Evolutionary conservation across 2,113 vertebrate genomes (phyloP), one percentile per base, ranked within the genome.

Genomic region (Piaya cayana): DNA sequence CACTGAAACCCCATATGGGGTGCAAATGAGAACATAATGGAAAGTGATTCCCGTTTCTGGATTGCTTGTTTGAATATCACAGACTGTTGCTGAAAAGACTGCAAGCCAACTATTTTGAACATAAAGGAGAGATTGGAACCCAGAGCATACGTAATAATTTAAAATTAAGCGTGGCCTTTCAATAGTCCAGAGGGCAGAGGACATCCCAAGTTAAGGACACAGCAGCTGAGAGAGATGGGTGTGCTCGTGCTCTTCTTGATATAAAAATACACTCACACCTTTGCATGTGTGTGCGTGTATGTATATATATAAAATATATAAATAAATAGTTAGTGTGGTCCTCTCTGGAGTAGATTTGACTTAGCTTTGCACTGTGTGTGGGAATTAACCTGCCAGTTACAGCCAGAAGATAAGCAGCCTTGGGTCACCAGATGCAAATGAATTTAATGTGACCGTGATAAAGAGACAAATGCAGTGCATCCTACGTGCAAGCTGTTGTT

Each of bases 11-110:
- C 86, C 86, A 91, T 90, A 78, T 95, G 86, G 86, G 84, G 69
- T 92, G 92, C 76, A 92, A 82, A 93, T 93, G 79, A 94, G 86
- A 94, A 93, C 90, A 88, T 93, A 93, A 91, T 94, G 84, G 63
- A 92, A 94, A 96, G 62, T 80, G 53, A 88, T 76, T 94, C 88
- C 91, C 93, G 25, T 74, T 95, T 83, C 77, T 91, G 83, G 68
- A 88, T 81, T 81, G 20, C 64, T 83, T 75, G 72, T 95, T 86
- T 92, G 39, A 86, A 9, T 93, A 91, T 91, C 91, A 56, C 83
- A 94, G 71, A 50, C 82, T 92, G 72, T 78, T 56, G 39, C 81
- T 88, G 86, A 30, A 60, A 88, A 80, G 70, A 58, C 63, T 76
- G n/a, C 36, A 87, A 91, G 50, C 59, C 55, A 86, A 15, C 37